A percentile compares a stretch with the other conserved stretches of the same genome.
These are phyloP conservation scores for Oscheius sp. DNA, from an alignment of 2,888 invertebrate species.

Conservation along the genomic window DNA sequence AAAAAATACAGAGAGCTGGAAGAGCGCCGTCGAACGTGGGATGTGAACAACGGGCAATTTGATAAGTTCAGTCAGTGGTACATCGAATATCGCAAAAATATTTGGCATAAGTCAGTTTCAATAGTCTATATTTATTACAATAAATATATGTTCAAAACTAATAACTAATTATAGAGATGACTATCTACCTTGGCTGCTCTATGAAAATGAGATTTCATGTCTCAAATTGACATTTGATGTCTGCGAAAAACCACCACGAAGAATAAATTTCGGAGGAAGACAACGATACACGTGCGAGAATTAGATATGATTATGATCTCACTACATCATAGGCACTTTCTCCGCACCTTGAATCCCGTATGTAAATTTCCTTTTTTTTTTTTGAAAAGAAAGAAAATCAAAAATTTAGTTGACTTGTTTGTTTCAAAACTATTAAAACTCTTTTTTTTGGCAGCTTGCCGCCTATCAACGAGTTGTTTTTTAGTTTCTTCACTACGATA, in stretches of 20 bases:
- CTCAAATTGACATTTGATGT: conserved; percentile 69
- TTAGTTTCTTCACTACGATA: conserved; percentile 9
- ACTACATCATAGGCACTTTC: conserved; percentile 23
- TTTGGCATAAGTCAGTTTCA: conserved; percentile 65
- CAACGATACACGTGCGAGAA: conserved; percentile 63
- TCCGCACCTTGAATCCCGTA: conserved; percentile 25
- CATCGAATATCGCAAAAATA: conserved; percentile 67
- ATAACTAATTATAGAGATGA: conserved; percentile 61
- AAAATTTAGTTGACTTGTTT: too few relatives aligned
- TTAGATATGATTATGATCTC: conserved; percentile 31
- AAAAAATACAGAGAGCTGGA: conserved; percentile 42
- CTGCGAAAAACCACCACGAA: conserved; percentile 65
- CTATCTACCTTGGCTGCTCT: conserved; percentile 70
- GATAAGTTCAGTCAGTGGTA: conserved; percentile 70
- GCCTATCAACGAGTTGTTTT: not conserved
- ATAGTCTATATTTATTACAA: not conserved
- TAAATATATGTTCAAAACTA: not conserved
- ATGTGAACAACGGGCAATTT: conserved; percentile 68
- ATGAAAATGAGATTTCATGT: conserved; percentile 70
- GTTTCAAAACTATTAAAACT: conserved; percentile 2
- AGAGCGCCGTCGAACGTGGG: conserved; percentile 64
- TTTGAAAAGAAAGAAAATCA: not conserved
- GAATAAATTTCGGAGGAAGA: conserved; percentile 57
- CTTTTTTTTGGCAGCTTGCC: not conserved
- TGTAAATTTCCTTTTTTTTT: not conserved